Percentiles rank a stretch among this genome's conserved stretches.
phyloP scores from a whole-genome alignment of 2,113 vertebrate genomes.

The Catharus bicknelli region DNA sequence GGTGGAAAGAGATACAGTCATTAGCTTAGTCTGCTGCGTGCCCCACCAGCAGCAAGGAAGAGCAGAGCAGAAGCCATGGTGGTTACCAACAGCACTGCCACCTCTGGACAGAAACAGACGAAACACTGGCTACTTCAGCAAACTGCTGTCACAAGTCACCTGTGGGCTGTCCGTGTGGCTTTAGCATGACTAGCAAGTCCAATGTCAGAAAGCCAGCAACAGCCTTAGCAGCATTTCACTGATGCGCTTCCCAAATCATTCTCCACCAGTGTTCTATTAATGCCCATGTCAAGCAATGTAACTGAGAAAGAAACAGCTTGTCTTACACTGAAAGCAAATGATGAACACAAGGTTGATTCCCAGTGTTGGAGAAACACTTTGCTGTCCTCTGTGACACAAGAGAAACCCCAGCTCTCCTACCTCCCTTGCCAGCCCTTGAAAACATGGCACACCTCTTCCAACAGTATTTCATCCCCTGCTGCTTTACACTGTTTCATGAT shows the following conservation, averaged over 20 bases:
- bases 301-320: not conserved
- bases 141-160: not conserved
- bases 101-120: not conserved
- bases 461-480: not conserved
- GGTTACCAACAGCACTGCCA: not conserved
- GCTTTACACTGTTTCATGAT: not conserved
- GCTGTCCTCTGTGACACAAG: not conserved
- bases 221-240: not conserved
- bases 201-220: not conserved
- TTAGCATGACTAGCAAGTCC: not conserved
- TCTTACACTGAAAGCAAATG: not conserved
- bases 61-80: not conserved
- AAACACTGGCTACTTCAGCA: not conserved
- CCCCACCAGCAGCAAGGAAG: not conserved
- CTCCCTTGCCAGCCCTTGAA: not conserved
- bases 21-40: not conserved
- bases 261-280: not conserved
- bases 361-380: not conserved
- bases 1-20: not conserved
- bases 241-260: not conserved
- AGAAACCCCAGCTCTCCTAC: not conserved
- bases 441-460: not conserved
- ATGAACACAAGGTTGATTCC: rapidly evolving
- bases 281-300: not conserved
- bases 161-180: not conserved